Evolutionary conservation across 2,113 vertebrate species (phyloP), one percentile per base, ranked within the genome.

Genomic region (Electrona antarctica): DNA sequence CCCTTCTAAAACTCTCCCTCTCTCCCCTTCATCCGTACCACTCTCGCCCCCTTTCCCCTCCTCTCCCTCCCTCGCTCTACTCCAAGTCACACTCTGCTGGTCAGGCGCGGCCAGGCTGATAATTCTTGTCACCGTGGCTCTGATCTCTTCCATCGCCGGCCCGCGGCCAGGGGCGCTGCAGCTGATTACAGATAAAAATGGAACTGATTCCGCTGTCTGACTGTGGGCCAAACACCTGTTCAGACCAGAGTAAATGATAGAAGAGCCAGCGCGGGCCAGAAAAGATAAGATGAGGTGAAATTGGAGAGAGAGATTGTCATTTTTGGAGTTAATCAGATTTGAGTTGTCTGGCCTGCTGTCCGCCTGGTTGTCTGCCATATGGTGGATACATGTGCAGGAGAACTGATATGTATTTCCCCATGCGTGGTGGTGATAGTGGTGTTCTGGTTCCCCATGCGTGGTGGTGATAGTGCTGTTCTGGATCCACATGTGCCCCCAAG

Each of bases 161-260:
- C 33, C 33, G 33, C 33, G 33, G 33, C 85, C 83, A 69, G 76
- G 73, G 85, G 84, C 85, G 84, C 88, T 86, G 71, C 87, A 84
- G 86, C 85, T 90, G 88, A 91, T 90, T 90, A 89, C 86, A 88
- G 90, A 89, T 87, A 41, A 79, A 91, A 90, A 90, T 86, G 73
- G 85, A 90, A 89, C 84, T 88, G 85, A 88, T 88, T 86, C 33
- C 81, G 84, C 78, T 79, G 69, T 67, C 71, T 84, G 81, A 85
- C 90, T 82, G 72, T 54, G 7, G 81, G 87, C 85, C 86, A 88
- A 89, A 91, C 88, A 91, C 88, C 88, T 91, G 90, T 84, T 87
- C 80, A 66, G 74, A 79, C 78, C 82, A 29, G 65, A 63, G 54
- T 69, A 69, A 60, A 66, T 8, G 73, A 80, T 55, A 62, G 67